Conservation (phyloP, 2,113 vertebrate genomes). For the Pachypanchax playfairii region DNA sequence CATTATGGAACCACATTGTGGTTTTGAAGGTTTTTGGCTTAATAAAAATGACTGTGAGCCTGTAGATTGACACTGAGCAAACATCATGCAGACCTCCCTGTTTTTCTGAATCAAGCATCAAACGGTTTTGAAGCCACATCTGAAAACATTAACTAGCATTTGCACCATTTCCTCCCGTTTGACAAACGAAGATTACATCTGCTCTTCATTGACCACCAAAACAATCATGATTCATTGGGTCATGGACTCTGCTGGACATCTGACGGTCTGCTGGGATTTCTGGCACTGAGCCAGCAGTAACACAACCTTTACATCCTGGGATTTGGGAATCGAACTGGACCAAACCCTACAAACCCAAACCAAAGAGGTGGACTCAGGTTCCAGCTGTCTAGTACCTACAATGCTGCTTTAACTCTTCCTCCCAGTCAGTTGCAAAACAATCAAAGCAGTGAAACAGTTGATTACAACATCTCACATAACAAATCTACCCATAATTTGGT, state of each 20-base stretch:
- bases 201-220: not conserved
- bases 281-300: not conserved
- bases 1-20: not conserved
- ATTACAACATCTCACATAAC: no score
- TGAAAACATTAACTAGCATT: not conserved
- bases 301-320: not conserved
- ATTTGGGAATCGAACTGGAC: no score
- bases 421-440: no score
- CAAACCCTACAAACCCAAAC: no score
- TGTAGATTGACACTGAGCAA: not conserved
- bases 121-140: conserved; percentile 1
- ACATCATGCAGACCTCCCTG: not conserved
- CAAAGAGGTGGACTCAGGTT: no score
- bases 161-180: not conserved
- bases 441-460: no score
- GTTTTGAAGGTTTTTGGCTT: not conserved
- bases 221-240: not conserved
- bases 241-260: not conserved
- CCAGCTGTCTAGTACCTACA: no score
- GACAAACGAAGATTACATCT: not conserved
- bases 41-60: not conserved
- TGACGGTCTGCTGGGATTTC: not conserved
- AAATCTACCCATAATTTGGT: no score
- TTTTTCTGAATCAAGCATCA: not conserved
- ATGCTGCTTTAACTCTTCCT: no score